A percentile compares a stretch with the other conserved stretches of the same genome.
These are phyloP conservation scores for Helostoma temminkii DNA, from an alignment of 2,797 vertebrate genomes.

Conservation along the genomic window DNA sequence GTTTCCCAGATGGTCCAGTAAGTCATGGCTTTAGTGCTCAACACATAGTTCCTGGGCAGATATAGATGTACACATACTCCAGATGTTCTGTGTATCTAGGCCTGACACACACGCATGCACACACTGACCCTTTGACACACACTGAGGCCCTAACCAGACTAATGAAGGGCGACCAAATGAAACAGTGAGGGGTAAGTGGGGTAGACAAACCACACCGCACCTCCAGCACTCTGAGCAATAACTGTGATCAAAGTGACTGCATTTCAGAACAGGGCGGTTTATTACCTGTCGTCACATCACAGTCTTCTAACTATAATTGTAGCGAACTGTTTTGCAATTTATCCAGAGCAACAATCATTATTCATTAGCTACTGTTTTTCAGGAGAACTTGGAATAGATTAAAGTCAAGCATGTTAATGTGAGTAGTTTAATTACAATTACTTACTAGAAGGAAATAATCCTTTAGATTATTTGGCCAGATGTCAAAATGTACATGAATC, in stretches of 20 bases:
- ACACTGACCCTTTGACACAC: constrained; percentile 45
- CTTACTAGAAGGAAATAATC: constrained; percentile 11
- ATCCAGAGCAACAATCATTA: constrained; percentile 5
- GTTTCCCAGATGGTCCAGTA: constrained; percentile 76
- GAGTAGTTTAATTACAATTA: constrained; percentile 7
- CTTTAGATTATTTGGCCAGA: constrained; percentile 7
- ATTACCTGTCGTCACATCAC: constrained; percentile 20
- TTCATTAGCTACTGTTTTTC: neutral
- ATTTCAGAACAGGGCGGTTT: constrained; percentile 2
- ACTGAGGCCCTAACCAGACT: constrained; percentile 44
- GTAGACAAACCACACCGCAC: constrained; percentile 38
- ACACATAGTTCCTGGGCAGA: constrained; percentile 66
- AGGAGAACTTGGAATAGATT: neutral
- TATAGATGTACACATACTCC: constrained; percentile 52
- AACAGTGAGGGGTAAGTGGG: constrained; percentile 43
- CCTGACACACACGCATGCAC: constrained; percentile 7
- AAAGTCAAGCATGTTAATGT: constrained; percentile 1
- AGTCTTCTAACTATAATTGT: constrained; percentile 12
- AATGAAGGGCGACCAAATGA: constrained; percentile 60
- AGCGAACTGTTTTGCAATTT: constrained; percentile 10
- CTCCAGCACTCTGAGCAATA: too few species aligned
- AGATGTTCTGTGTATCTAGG: constrained; percentile 40
- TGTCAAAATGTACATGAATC: constrained; percentile 19
- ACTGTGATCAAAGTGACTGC: too few species aligned
- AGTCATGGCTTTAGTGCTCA: constrained; percentile 62